These are phyloP conservation scores for Xiphorhynchus elegans DNA, from an alignment of 2,113 vertebrate genomes.

Conservation along the genomic window DNA sequence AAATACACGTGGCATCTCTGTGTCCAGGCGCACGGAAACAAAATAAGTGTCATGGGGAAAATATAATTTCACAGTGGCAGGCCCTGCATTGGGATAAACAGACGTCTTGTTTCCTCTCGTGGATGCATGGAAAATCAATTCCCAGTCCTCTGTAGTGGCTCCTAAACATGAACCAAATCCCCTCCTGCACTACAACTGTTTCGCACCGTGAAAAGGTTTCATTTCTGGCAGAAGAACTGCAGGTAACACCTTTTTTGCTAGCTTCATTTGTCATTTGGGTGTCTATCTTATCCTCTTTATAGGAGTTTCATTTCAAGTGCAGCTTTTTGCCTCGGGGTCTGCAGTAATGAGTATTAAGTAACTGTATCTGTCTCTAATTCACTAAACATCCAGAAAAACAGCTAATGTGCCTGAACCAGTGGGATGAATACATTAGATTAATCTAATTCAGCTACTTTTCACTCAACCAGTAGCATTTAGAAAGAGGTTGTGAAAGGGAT, in stretches of 20 bases:
- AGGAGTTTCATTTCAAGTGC: background rate
- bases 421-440: conserved; percentile 30
- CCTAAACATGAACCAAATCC: conserved; percentile 11
- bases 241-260: background rate
- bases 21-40: background rate
- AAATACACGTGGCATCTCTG: conserved; percentile 22
- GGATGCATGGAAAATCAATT: conserved; percentile 62
- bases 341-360: conserved; percentile 32
- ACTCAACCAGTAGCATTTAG: background rate
- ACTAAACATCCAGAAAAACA: conserved; percentile 40
- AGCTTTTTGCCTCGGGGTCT: conserved; percentile 7
- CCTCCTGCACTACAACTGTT: background rate
- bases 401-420: conserved; percentile 22
- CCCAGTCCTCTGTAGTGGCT: conserved; percentile 5
- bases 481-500: background rate
- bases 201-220: background rate
- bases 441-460: conserved; percentile 52
- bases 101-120: background rate
- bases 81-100: conserved; percentile 22
- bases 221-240: background rate
- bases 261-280: background rate
- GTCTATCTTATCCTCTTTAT: background rate
- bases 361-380: conserved; percentile 53
- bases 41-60: conserved; percentile 52
- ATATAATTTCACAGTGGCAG: conserved; percentile 55